A percentile compares a stretch with the other conserved stretches of the same genome.
These are phyloP conservation scores for Zosterops hypoxanthus DNA, from an alignment of 2,113 vertebrate genomes.

Conservation along the genomic window DNA sequence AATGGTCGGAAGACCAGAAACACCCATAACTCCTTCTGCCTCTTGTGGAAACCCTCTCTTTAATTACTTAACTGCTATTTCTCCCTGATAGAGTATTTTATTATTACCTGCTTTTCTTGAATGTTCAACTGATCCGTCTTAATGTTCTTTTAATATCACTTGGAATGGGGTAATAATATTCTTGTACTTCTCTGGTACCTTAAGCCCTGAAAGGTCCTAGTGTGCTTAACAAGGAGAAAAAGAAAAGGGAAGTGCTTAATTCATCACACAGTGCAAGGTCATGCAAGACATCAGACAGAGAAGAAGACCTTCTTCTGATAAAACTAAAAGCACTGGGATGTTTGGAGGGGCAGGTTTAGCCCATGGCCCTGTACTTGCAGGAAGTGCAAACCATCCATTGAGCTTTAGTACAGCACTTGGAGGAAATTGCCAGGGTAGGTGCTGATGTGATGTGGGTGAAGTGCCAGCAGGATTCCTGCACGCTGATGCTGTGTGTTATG, in stretches of 20 bases:
- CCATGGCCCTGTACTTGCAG: not conserved
- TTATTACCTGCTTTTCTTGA: conserved; percentile 34
- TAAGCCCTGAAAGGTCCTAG: conserved; percentile 18
- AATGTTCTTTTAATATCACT: conserved; percentile 41
- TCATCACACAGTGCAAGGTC: conserved; percentile 8
- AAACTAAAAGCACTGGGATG: not conserved
- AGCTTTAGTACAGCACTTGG: not conserved
- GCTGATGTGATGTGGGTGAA: not conserved
- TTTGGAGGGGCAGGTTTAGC: not conserved
- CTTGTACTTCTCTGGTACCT: conserved; percentile 20
- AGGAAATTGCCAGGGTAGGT: not conserved
- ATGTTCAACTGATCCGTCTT: not conserved
- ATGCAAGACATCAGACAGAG: not conserved
- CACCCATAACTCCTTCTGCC: not conserved
- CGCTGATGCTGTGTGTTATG: not conserved
- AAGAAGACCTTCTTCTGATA: not conserved
- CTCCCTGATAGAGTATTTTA: conserved; percentile 33
- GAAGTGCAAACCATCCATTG: not conserved
- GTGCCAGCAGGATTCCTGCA: not conserved
- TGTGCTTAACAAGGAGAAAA: not conserved
- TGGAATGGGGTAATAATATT: conserved; percentile 30
- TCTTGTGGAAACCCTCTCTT: not conserved
- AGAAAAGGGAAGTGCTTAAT: not conserved
- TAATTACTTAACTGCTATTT: conserved; percentile 35
- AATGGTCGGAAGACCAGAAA: conserved; percentile 1